These are phyloP conservation scores for Acipenser transmontanus DNA, from an alignment of 2,797 vertebrate species.

Conservation along the genomic window DNA sequence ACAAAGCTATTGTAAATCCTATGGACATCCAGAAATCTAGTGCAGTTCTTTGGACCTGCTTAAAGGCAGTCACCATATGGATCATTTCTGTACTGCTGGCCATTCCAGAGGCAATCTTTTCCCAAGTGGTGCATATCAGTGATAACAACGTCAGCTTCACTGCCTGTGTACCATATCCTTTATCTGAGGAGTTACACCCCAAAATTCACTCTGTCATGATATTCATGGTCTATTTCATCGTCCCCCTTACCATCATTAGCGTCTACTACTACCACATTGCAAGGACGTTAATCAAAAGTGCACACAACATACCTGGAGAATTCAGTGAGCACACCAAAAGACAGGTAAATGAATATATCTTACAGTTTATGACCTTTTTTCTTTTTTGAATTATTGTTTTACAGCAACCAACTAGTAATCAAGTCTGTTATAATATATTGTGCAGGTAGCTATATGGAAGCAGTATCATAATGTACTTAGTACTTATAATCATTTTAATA, in stretches of 20 bases:
- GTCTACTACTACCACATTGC: conserved; percentile 91
- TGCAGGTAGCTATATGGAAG: no score
- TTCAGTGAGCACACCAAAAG: conserved; percentile 81
- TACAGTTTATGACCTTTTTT: background rate
- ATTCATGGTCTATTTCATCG: conserved; percentile 89
- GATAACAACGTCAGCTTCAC: conserved; percentile 71
- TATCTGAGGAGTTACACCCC: conserved; percentile 77
- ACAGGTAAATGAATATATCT: conserved; percentile 63
- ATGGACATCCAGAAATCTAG: conserved; percentile 90
- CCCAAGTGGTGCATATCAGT: conserved; percentile 69
- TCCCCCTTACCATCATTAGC: conserved; percentile 82
- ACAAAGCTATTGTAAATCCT: conserved; percentile 90
- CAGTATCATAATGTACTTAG: no score
- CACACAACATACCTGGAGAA: conserved; percentile 87
- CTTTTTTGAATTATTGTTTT: background rate
- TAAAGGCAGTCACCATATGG: conserved; percentile 82
- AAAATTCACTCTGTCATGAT: conserved; percentile 88
- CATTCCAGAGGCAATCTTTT: conserved; percentile 85
- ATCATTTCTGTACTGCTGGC: conserved; percentile 76
- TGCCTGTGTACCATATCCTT: conserved; percentile 84
- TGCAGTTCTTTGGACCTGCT: conserved; percentile 77
- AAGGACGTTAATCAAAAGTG: conserved; percentile 80
- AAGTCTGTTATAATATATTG: no score
- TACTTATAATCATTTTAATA: no score
- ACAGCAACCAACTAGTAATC: no score